These are phyloP conservation scores for Drosophila paracracens DNA, from an alignment of 2,888 invertebrate species.

Conservation along the genomic window DNA sequence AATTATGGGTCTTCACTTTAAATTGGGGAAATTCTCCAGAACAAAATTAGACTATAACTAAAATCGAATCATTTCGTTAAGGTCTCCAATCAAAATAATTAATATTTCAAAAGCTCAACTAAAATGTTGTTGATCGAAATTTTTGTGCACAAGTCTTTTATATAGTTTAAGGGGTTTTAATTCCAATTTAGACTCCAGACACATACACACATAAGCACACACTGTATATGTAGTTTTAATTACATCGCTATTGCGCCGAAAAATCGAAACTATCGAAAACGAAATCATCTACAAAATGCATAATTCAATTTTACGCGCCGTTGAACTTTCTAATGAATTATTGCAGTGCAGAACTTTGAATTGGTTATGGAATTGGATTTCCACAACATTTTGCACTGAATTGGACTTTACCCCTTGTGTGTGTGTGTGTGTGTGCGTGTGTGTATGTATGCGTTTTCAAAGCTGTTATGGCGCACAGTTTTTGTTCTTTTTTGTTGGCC, in stretches of 20 bases:
- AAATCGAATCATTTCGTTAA: background rate
- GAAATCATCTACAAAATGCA: conserved; percentile 75
- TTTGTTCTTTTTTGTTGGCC: conserved; percentile 9
- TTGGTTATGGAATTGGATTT: conserved; percentile 63
- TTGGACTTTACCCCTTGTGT: conserved; percentile 32
- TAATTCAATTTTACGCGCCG: conserved; percentile 77
- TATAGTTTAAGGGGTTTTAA: conserved; percentile 2
- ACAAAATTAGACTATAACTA: background rate
- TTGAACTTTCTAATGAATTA: conserved; percentile 74
- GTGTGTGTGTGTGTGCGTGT: conserved; percentile 21
- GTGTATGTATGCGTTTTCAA: conserved; percentile 9
- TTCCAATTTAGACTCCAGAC: conserved; percentile 5
- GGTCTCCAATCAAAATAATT: background rate
- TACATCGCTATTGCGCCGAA: conserved; percentile 37
- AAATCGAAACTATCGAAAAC: conserved; percentile 54
- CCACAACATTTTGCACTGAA: conserved; percentile 59
- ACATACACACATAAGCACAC: background rate
- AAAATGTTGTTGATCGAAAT: conserved; percentile 8
- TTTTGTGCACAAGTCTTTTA: conserved; percentile 7
- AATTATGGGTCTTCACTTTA: too few species aligned
- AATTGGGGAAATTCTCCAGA: background rate
- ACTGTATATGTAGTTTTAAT: conserved; percentile 41
- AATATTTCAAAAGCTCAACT: background rate
- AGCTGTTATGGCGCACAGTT: conserved; percentile 21
- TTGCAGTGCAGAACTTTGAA: conserved; percentile 51